These are phyloP conservation scores for Epizoanthus scotinus DNA, from an alignment of 92 coral and sea anemone species.

Conservation along the genomic window DNA sequence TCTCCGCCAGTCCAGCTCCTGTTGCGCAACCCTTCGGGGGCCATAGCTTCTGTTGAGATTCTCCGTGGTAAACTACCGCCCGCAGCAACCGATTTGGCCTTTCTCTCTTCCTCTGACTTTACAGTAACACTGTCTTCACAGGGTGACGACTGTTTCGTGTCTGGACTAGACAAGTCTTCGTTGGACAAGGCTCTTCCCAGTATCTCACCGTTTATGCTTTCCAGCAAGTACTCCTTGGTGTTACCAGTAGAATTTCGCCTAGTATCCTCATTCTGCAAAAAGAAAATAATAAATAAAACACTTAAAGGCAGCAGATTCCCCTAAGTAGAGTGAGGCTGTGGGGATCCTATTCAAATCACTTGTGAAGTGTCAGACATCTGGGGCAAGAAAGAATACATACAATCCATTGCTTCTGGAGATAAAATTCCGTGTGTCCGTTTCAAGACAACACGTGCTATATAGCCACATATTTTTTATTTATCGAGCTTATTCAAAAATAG, in stretches of 20 bases:
- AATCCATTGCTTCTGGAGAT: no score
- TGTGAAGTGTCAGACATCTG: no score
- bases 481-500: no score
- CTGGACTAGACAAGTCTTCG: neutral
- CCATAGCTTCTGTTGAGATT: conserved; percentile 22
- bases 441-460: no score
- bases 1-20: conserved; percentile 38
- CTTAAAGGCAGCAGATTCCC: no score
- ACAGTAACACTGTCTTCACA: neutral
- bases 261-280: neutral
- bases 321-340: no score
- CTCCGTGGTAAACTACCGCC: conserved; percentile 26
- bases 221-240: conserved; percentile 29
- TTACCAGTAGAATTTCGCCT: conserved; percentile 26
- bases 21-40: conserved; percentile 31
- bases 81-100: neutral
- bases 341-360: no score
- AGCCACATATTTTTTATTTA: no score
- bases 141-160: neutral
- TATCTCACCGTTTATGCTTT: conserved; percentile 35
- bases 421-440: no score
- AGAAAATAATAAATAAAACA: neutral
- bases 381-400: no score
- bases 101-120: neutral
- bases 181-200: conserved; percentile 29